Base-by-base conservation (phyloP, 2,797 vertebrate species). In the Fistularia tabacaria region DNA sequence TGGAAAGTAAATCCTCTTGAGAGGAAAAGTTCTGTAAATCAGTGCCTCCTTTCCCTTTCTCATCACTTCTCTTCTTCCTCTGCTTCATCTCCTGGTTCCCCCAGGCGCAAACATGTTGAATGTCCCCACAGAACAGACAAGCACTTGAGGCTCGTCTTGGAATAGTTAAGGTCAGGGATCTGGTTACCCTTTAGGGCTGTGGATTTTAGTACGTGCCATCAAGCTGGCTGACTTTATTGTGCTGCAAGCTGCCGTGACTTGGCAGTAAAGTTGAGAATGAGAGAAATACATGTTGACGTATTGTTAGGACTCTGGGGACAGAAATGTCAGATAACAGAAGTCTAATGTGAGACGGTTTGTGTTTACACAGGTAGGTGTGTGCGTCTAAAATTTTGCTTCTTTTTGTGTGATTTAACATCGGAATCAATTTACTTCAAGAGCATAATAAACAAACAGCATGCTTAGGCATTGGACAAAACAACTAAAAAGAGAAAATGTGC, bases 131-230 rank as follows among this genome's bases (percentile, higher is more conserved):
- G 71, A 54, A 7, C 69, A 48, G 58, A 36, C 51, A 46, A 50
- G 39, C 51, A 80, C 81, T 76, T 7, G 36, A 66, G 81, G 65
- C 69, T 46, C 1, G 11, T 76, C 74, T 74, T 8, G 59, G 67
- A 81, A 81, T 67, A 81, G 77, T 76, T 51, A 40, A 68, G 76
- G 73, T 85, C 73, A 57, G 74, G 61, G 59, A 37, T 76, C 46
- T 40, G 72, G 59, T 77, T 52, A 51, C 72, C 59, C 80, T 69
- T 70, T 36, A 54, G 70, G 70, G 58, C 54, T 47, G 64, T 54
- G 63, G 63, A 66, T 73, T n/a, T 69, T 66, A 69, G 79, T 57
- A 57, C 12, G 50, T 59, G 66, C 55, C 67, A 77, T 74, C 69
- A 62, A 57, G 59, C 49, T 12, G 61, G 56, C 62, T 44, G 71